These are phyloP conservation scores for Synaphobranchus kaupii DNA, from an alignment of 2,797 vertebrate species.

Conservation along the genomic window DNA sequence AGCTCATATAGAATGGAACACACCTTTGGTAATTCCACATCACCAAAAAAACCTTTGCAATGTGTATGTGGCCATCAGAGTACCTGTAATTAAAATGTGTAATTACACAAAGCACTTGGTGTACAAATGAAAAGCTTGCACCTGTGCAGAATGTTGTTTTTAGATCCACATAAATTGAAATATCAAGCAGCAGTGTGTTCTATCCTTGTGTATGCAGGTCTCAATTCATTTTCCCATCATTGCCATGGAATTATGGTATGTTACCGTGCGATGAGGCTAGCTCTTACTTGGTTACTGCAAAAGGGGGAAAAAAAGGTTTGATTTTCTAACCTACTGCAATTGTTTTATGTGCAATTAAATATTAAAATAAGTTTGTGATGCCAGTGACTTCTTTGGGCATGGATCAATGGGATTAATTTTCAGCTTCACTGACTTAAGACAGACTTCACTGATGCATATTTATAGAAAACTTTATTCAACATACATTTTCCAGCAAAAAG, in stretches of 20 bases:
- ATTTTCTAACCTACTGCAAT: neutral
- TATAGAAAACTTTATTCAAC: conserved; percentile 99
- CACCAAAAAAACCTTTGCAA: too few species aligned
- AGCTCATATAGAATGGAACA: neutral
- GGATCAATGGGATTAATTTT: neutral
- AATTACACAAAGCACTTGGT: neutral
- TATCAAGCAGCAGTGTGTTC: neutral
- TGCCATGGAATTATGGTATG: neutral
- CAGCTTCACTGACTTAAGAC: neutral
- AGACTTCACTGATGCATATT: conserved; percentile 48
- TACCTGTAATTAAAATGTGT: neutral
- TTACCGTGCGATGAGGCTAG: neutral
- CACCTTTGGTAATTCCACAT: neutral
- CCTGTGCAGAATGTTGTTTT: neutral
- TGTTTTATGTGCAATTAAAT: neutral
- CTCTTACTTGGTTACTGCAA: neutral
- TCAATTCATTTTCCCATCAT: neutral
- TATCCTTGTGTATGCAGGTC: neutral
- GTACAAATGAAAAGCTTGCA: neutral
- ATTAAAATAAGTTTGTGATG: neutral
- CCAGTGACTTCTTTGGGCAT: neutral
- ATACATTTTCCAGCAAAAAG: conserved; percentile 99
- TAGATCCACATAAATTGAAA: neutral
- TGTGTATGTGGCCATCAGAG: too few species aligned
- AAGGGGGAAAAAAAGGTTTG: neutral